These are phyloP conservation scores for Lepidurus apus DNA, from an alignment of 1,140 invertebrate genomes.

Conservation along the genomic window DNA sequence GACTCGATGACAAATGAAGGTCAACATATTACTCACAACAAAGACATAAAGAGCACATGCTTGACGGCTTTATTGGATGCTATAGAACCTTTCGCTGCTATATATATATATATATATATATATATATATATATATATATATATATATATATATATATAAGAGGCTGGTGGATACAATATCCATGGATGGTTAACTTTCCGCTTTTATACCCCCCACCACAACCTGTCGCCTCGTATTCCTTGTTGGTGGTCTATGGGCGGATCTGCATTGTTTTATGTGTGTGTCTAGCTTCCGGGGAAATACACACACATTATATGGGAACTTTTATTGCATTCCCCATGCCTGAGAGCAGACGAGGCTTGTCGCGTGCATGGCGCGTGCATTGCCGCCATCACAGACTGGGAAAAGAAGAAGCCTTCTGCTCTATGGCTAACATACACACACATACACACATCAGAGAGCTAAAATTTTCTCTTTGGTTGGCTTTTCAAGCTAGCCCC, in stretches of 20 bases:
- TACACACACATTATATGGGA: not conserved
- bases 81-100: not conserved
- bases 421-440: not conserved
- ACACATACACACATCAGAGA: conserved; percentile 9
- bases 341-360: conserved; percentile 1
- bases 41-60: not conserved
- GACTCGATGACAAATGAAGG: not conserved
- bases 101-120: no score
- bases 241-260: not conserved
- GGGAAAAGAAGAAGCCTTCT: not conserved
- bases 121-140: no score
- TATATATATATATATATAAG: not conserved
- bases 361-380: conserved; percentile 20
- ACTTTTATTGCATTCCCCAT: conserved; percentile 16
- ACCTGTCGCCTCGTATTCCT: not conserved
- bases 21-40: not conserved
- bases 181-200: not conserved
- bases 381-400: not conserved
- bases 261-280: not conserved
- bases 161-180: not conserved
- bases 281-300: not conserved
- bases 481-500: not conserved
- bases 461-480: not conserved
- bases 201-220: not conserved
- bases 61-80: conserved; percentile 3